phyloP scores from a whole-genome alignment of 2,888 invertebrate species.

The Drosophila setosimentum region DNA sequence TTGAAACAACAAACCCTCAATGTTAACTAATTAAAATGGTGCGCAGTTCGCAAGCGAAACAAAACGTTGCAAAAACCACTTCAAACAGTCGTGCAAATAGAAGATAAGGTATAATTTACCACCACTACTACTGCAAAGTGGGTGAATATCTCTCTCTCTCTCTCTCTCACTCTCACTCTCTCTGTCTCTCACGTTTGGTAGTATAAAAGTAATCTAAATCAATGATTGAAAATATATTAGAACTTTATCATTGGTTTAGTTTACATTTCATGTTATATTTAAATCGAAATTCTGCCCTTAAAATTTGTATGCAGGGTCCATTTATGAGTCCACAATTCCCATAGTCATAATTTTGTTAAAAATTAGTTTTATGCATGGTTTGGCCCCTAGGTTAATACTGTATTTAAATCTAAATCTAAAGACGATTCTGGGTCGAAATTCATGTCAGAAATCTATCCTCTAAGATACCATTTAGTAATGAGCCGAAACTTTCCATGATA shows the following conservation, averaged over 20 bases:
- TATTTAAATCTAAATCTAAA: neutral
- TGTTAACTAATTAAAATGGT: constrained; percentile 45
- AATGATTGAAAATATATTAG: neutral
- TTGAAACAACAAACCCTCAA: constrained; percentile 42
- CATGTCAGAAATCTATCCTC: too few relatives aligned
- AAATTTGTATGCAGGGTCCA: neutral
- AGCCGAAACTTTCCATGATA: too few relatives aligned
- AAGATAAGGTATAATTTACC: constrained; percentile 33
- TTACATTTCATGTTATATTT: neutral
- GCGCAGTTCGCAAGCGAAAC: constrained; percentile 5
- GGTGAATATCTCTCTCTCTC: neutral
- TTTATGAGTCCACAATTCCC: neutral
- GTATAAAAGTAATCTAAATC: neutral
- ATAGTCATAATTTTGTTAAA: too few relatives aligned
- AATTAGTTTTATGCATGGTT: too few relatives aligned
- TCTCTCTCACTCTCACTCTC: too few relatives aligned
- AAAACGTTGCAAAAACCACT: constrained; percentile 14
- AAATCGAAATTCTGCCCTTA: neutral
- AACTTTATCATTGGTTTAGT: too few relatives aligned
- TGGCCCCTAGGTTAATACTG: neutral
- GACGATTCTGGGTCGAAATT: too few relatives aligned
- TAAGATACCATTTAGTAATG: too few relatives aligned
- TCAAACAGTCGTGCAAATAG: constrained; percentile 20
- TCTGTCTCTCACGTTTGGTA: neutral
- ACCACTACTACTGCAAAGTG: constrained; percentile 2